phyloP scores from a whole-genome alignment of 2,888 invertebrate species.

The Ormyrus rosae region DNA sequence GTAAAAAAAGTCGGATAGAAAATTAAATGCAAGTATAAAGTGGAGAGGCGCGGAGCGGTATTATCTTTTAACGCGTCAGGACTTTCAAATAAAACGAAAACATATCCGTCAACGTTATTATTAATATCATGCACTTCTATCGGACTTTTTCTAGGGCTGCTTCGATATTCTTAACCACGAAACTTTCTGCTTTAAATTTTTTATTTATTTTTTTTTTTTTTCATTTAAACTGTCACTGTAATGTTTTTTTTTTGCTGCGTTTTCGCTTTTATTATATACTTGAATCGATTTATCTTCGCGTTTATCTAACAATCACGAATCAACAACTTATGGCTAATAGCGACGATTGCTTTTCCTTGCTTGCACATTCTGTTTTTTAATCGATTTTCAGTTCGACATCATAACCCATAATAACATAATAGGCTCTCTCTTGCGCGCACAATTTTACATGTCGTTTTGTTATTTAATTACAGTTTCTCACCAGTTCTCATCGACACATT shows the following conservation, averaged over 20 bases:
- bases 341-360: conserved; percentile 41
- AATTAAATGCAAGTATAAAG: not conserved
- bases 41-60: no score
- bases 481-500: conserved; percentile 30
- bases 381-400: conserved; percentile 38
- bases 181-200: conserved; percentile 21
- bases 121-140: conserved; percentile 45
- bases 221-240: not conserved
- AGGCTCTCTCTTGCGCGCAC: conserved; percentile 43
- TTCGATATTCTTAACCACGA: conserved; percentile 28
- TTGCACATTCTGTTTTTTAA: conserved; percentile 10
- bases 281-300: conserved; percentile 48
- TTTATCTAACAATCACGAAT: conserved; percentile 57
- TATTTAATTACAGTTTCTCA: conserved; percentile 40
- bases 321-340: conserved; percentile 55
- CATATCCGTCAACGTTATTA: conserved; percentile 18
- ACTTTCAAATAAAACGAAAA: conserved; percentile 11
- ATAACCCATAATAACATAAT: conserved; percentile 24
- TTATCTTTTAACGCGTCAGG: no score
- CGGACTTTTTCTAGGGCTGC: conserved; percentile 51
- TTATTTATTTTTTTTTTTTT: conserved; percentile 24
- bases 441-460: conserved; percentile 13
- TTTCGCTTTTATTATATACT: conserved; percentile 44
- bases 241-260: conserved; percentile 11
- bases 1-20: conserved; percentile 51